phyloP scores from a whole-genome alignment of 2,888 invertebrate species.

The Octonoba sinensis region DNA sequence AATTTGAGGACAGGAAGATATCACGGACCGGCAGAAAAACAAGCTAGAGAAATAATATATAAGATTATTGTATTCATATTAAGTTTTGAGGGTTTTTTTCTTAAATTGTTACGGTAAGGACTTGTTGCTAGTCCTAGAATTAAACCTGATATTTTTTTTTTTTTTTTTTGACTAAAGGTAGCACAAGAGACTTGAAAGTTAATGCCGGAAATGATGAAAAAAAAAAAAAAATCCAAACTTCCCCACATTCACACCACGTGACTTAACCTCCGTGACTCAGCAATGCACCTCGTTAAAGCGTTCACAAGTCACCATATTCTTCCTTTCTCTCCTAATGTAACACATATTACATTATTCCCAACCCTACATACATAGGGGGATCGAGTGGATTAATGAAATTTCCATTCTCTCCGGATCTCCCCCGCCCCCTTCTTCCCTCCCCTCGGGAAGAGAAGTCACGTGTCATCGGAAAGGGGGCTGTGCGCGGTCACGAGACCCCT shows the following conservation, averaged over 20 bases:
- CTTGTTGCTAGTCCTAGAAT: no score
- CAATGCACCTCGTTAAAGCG: conserved; percentile 57
- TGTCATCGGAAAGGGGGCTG: neutral
- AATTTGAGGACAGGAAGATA: no score
- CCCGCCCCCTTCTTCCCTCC: conserved; percentile 2
- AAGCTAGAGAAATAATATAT: no score
- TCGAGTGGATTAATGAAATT: conserved; percentile 59
- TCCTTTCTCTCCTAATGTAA: conserved; percentile 34
- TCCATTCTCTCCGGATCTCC: conserved; percentile 35
- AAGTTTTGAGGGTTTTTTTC: no score
- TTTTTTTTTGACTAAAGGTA: no score
- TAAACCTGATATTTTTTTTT: no score
- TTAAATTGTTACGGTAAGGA: no score
- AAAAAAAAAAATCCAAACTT: neutral
- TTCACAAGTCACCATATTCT: conserved; percentile 56
- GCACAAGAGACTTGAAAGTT: no score
- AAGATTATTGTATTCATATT: no score
- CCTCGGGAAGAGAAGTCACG: conserved; percentile 11
- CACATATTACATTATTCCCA: conserved; percentile 56
- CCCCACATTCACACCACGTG: conserved; percentile 28
- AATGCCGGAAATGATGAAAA: neutral
- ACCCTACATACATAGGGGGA: neutral
- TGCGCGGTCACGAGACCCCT: conserved; percentile 18
- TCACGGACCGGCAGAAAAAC: no score
- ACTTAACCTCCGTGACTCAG: conserved; percentile 50